Base-by-base conservation (phyloP, 2,113 vertebrate species). In the Mesocricetus auratus region DNA sequence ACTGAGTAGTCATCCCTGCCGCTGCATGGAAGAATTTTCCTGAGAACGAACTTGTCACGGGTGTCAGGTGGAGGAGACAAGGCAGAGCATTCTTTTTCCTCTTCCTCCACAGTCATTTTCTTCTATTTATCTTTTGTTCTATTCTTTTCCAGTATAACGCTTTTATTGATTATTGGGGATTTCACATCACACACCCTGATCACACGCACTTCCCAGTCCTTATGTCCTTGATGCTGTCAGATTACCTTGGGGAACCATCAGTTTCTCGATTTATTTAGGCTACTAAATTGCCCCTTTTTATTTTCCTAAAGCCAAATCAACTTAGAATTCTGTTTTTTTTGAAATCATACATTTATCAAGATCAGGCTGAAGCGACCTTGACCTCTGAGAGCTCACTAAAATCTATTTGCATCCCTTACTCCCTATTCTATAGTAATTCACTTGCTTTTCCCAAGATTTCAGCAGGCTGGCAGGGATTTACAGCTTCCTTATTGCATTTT, bases 361-460 rank as follows among this genome's bases (percentile, higher is more conserved):
- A 90, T 53, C 19, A 39, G 69, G 33, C 45, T 71, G 33, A 77
- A 66, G 24, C 29, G 64, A 91, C 21, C 31, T 91, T 69, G 94
- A 68, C 81, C 56, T 93, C 64, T 62, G 86, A 73, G 36, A 88
- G 42, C 58, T 86, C 64, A 86, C 86, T 58, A 82, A 93, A 77
- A 64, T 86, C 82, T 68, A 42, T 82, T 64, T 74, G 58, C 45
- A 58, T 94, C 16, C 71, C 64, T 45, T 78, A 29, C 11, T 33
- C 62, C 94, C 56, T 64, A 9, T 75, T 90, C 33, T 74, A n/a
- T 5, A 79, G 47, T 94, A 95, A 95, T 66, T 94, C 89, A 92
- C 86, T 92, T 68, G 56, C 7, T 45, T 90, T 62, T 60, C 82
- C 77, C 53, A 33, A 53, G 33, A 94, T 53, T 19, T 81, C 66